These are phyloP conservation scores for Tipula helvola DNA, from an alignment of 2,888 invertebrate genomes.

Conservation along the genomic window DNA sequence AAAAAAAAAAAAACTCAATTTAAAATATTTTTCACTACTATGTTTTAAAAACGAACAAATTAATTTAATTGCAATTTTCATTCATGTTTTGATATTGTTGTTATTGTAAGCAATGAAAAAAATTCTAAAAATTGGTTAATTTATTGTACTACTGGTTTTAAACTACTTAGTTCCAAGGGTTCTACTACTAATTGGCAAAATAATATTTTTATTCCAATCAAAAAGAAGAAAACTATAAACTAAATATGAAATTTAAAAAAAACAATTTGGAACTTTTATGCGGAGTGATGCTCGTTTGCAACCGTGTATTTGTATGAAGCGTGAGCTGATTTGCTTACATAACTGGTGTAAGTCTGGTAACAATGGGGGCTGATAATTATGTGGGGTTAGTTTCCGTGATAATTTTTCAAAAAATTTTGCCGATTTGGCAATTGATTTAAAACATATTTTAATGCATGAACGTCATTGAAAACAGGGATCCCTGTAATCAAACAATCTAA, in stretches of 20 bases:
- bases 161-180: background rate
- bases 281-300: background rate
- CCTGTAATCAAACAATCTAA: background rate
- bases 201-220: background rate
- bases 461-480: background rate
- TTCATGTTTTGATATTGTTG: background rate
- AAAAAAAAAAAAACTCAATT: background rate
- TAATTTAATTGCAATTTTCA: background rate
- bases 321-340: conserved; percentile 7
- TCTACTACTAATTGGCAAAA: background rate
- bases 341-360: background rate
- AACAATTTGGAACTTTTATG: background rate
- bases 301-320: background rate
- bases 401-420: too few species aligned
- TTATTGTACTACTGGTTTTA: background rate
- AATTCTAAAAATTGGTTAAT: background rate
- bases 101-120: background rate
- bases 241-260: background rate
- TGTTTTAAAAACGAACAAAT: background rate
- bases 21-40: background rate
- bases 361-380: background rate
- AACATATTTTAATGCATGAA: too few species aligned
- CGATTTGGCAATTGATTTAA: too few species aligned
- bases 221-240: background rate
- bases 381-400: background rate